Evolutionary conservation across 1,140 invertebrate genomes (phyloP), one percentile per base, ranked within the genome.

Genomic region (Subanguina moxae): DNA sequence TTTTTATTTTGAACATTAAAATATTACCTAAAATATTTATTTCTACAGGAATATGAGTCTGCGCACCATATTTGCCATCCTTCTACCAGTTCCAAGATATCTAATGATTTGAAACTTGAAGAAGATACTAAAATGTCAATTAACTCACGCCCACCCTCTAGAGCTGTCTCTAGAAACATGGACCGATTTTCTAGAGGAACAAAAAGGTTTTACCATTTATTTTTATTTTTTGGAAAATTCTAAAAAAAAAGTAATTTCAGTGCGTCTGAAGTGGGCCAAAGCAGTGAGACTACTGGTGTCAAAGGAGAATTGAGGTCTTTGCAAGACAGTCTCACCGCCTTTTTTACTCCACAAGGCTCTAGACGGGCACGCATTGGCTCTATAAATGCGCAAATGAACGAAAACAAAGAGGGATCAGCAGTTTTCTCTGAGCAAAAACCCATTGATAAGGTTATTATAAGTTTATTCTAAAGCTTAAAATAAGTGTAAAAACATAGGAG

Each of bases 311-410:
- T 70, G 19, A 70, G 59, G 52, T 46, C 48, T n/a, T 28, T 72
- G 5, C 71, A 73, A 56, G 80, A 82, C 64, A 83, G 82, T 15
- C 73, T 84, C 3, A 74, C 76, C 15, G 67, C 74, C 52, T 84
- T 83, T 74, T 84, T 84, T 61, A 84, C 82, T 21, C 78, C 82
- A 27, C 75, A 71, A 25, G 77, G 80, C 62, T 76, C 74, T 63
- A 52, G 82, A 21, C 85, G 86, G 77, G 77, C 77, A 0, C 59
- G 77, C 25, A 43, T 72, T 8, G 52, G 57, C 1, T 46, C 56
- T 15, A 38, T 62, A 13, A 62, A 30, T 28, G 59, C 42, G 13
- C 28, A 62, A 23, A 23, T 21, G 25, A 32, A 38, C 13, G 52
- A 56, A 13, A 56, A 56, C 21, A 28, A 23, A 28, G 52, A 56